Evolutionary conservation across 1,140 invertebrate genomes (phyloP).

Genomic region (Cryptotermes secundus): DNA sequence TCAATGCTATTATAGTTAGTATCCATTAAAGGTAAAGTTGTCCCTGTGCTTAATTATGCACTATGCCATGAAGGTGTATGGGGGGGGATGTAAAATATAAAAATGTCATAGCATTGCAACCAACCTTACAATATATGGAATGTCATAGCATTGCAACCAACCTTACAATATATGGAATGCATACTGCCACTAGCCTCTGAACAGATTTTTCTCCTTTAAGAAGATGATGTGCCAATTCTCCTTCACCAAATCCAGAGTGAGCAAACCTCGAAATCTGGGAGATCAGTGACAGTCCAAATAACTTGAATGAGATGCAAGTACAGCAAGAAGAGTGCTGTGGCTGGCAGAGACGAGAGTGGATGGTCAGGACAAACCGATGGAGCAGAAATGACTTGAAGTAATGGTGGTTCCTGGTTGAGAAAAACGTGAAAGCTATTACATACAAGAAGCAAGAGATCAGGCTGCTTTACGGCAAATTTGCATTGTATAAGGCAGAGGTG

Average conservation of each 20-base stretch:
- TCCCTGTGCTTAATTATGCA: no score
- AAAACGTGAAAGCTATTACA: neutral
- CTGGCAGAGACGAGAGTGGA: neutral
- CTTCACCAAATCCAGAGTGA: slow-evolving; percentile 29
- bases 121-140: no score
- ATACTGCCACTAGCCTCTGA: neutral
- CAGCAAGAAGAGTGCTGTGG: neutral
- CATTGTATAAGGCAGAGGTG: no score
- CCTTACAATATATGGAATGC: slow-evolving; percentile 25
- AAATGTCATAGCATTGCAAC: no score
- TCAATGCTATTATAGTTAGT: no score
- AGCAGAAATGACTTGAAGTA: slow-evolving; percentile 26
- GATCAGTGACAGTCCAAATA: slow-evolving; percentile 1
- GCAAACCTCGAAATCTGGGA: neutral
- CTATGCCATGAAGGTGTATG: no score
- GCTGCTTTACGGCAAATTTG: no score
- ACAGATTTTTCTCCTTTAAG: slow-evolving; percentile 18
- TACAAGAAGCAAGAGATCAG: neutral
- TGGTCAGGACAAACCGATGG: slow-evolving; percentile 19
- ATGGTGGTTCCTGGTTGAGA: slow-evolving; percentile 22
- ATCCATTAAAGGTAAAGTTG: no score
- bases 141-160: neutral
- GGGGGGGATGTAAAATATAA: no score
- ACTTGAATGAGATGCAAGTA: neutral
- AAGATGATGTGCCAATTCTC: slow-evolving; percentile 27